Percentiles rank a stretch among this genome's conserved stretches.
Evolutionary conservation across 2,113 vertebrate species (phyloP).

Genomic region (Prinia subflava): DNA sequence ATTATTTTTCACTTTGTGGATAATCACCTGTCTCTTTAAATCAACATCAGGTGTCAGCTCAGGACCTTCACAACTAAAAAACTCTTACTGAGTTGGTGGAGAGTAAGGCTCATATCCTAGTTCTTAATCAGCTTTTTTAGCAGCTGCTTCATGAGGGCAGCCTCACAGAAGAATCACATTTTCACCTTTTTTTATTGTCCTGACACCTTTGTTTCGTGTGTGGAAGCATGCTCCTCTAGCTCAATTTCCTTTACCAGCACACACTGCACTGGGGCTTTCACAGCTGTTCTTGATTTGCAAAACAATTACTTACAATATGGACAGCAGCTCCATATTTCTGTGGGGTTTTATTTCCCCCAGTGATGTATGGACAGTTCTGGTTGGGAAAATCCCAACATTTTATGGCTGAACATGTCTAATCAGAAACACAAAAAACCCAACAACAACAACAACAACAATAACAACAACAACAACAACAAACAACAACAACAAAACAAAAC

Average conservation of each 20-base stretch:
- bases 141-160: neutral
- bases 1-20: constrained; percentile 31
- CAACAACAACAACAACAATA: neutral
- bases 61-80: neutral
- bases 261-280: neutral
- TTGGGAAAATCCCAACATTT: neutral
- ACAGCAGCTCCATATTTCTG: neutral
- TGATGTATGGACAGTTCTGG: neutral
- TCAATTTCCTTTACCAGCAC: neutral
- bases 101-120: neutral
- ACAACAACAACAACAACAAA: neutral
- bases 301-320: neutral
- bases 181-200: neutral
- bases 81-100: neutral
- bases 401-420: neutral
- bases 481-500: neutral
- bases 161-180: neutral
- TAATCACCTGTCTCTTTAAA: constrained; percentile 54
- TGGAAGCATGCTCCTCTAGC: neutral
- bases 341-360: neutral
- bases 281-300: neutral
- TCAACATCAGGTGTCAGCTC: neutral
- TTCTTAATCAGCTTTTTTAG: neutral
- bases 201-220: neutral
- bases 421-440: neutral